Evolutionary conservation across 1,140 invertebrate species (phyloP).

Genomic region (Drosophila subpulchrella): DNA sequence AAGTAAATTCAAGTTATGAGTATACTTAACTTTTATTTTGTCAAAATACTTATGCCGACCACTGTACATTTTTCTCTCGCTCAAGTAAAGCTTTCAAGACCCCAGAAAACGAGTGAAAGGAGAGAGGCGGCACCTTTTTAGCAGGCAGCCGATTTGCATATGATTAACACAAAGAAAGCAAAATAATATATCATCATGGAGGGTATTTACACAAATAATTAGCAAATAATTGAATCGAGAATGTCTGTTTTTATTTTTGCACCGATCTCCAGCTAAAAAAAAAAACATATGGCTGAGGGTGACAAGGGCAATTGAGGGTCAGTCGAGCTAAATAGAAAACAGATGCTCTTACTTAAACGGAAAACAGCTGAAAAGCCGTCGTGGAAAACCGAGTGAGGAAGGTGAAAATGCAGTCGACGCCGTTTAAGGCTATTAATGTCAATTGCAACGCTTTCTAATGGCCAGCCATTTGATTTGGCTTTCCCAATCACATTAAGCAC

Average conservation of each 20-base stretch:
- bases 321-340: background rate
- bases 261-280: conserved; percentile 27
- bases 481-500: conserved; percentile 33
- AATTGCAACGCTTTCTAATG: conserved; percentile 51
- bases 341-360: background rate
- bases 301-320: conserved; percentile 21
- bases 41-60: too few relatives aligned
- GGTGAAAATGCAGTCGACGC: conserved; percentile 17
- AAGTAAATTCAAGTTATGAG: too few relatives aligned
- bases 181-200: conserved; percentile 25
- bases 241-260: conserved; percentile 9
- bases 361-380: background rate
- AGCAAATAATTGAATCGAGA: conserved; percentile 45
- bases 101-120: conserved; percentile 15
- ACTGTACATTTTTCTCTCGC: conserved; percentile 1
- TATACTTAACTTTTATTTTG: too few relatives aligned
- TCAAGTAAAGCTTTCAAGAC: background rate
- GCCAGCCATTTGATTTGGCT: conserved; percentile 7
- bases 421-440: conserved; percentile 54
- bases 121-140: conserved; percentile 27
- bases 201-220: conserved; percentile 46
- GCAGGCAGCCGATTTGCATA: conserved; percentile 32
- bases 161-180: conserved; percentile 41
- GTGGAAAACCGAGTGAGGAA: conserved; percentile 11
- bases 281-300: conserved; percentile 19